phyloP scores from a whole-genome alignment of 2,113 vertebrate species.

The Catharus fuscescens region DNA sequence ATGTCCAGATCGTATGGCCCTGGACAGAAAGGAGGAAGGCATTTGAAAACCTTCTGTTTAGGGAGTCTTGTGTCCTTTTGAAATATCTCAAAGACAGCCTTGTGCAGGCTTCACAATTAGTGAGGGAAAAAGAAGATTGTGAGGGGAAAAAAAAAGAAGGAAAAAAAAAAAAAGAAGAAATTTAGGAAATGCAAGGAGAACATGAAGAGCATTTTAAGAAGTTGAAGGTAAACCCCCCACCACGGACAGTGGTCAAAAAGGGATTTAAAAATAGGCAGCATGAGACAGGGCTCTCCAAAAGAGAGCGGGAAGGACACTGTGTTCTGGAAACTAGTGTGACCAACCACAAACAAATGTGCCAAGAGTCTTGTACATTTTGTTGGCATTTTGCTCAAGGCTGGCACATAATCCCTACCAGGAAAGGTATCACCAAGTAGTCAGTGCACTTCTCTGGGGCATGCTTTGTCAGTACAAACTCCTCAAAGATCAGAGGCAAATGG shows the following conservation, averaged over 20 bases:
- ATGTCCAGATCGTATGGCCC: not conserved
- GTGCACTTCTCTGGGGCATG: not conserved
- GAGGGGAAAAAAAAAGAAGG: not conserved
- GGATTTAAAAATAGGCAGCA: conserved; percentile 54
- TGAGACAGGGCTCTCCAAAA: conserved; percentile 13
- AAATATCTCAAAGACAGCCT: conserved; percentile 50
- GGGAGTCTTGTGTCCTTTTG: not conserved
- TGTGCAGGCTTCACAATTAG: conserved; percentile 36
- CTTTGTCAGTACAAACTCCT: not conserved
- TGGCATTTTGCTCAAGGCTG: conserved; percentile 48
- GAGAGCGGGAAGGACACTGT: conserved; percentile 34
- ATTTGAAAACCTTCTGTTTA: conserved; percentile 13
- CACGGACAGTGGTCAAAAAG: not conserved
- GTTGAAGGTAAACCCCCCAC: not conserved
- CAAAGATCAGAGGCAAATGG: not conserved
- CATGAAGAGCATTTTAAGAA: conserved; percentile 33
- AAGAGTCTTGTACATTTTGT: conserved; percentile 46
- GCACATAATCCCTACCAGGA: not conserved
- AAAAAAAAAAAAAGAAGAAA: not conserved
- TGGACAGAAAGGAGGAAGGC: not conserved
- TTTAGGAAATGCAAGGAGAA: conserved; percentile 13
- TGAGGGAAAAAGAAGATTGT: not conserved
- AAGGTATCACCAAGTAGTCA: conserved; percentile 25
- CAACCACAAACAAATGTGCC: conserved; percentile 14
- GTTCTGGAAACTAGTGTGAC: conserved; percentile 52